Evolutionary conservation across 2,113 vertebrate species (phyloP).

Genomic region (Promerops cafer): DNA sequence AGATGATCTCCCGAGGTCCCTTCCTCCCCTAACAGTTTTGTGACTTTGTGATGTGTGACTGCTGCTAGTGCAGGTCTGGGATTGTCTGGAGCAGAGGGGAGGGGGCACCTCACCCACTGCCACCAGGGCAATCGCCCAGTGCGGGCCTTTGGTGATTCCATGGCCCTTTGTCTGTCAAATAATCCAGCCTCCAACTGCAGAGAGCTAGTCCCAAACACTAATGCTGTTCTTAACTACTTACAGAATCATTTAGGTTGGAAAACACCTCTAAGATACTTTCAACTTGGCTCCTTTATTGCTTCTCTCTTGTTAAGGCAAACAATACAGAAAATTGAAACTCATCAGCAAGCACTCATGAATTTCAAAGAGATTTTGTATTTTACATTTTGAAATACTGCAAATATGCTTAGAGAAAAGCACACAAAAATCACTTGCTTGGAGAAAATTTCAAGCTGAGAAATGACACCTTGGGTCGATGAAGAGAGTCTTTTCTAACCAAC

Average conservation of each 20-base stretch:
- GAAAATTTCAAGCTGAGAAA: neutral
- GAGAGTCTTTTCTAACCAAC: neutral
- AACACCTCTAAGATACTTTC: neutral
- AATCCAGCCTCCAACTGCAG: neutral
- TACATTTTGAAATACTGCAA: neutral
- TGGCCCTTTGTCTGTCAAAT: neutral
- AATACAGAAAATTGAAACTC: neutral
- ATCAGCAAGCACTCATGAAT: neutral
- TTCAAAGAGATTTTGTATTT: neutral
- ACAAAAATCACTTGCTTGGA: neutral
- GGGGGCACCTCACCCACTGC: fast-evolving
- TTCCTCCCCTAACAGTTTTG: neutral
- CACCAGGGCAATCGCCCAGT: fast-evolving
- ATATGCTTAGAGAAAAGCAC: neutral
- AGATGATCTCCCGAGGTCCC: neutral
- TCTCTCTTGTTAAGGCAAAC: neutral
- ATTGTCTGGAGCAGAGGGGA: neutral
- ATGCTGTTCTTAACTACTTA: neutral
- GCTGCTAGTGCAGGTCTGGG: fast-evolving
- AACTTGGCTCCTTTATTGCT: neutral
- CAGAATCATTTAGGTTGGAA: neutral
- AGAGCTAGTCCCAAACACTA: neutral
- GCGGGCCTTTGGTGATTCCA: fast-evolving
- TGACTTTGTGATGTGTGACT: neutral
- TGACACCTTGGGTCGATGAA: neutral